Base-by-base conservation (phyloP, 2,888 invertebrate species). In the Podotricha telesiphe region DNA sequence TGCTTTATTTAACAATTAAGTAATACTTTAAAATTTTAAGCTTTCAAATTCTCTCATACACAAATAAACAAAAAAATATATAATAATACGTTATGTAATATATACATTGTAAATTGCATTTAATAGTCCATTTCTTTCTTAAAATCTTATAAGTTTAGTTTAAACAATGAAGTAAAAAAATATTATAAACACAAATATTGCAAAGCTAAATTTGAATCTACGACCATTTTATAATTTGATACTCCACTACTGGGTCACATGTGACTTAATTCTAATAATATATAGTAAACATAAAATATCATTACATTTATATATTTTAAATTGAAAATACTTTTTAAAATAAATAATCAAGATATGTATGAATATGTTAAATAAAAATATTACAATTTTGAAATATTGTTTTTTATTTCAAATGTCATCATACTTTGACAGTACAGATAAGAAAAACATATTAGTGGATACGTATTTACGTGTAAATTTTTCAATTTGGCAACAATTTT, bases 401-500 rank as follows among this genome's bases (percentile, higher is more conserved):
- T 22, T 59, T 59, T n/a, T 11, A 42, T 20, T 22, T 58, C 22
- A 40, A 58, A 15, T 1, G 40, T 19, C 40, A 42, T 22, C 11
- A 22, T 59, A 45, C 20, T n/a, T 42, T 11, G n/a, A 59, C 11
- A 59, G 59, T 17, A 45, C n/a, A 17, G 11, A 22, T 59, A 28
- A 28, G 6, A 22, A 11, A 19, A 8, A 48, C 15, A 48, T 28
- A 48, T 34, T 5, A 48, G 28, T 28, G 62, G 62, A 62, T 62
- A 62, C 62, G n/a, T 37, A 37, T 47, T 48, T 62, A 62, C 62
- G 62, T 62, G 13, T 37, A 62, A 47, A 17, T 53, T 20, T 45
- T 67, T 22, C 15, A 67, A 61, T 67, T 67, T 67, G 67, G 67
- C 67, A 67, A 67, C 66, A 45, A 22, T 28, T 28, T 11, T 28